A percentile compares a stretch with the other conserved stretches of the same genome.
phyloP scores from a whole-genome alignment of 2,888 invertebrate species.

The Microchrysa polita region DNA sequence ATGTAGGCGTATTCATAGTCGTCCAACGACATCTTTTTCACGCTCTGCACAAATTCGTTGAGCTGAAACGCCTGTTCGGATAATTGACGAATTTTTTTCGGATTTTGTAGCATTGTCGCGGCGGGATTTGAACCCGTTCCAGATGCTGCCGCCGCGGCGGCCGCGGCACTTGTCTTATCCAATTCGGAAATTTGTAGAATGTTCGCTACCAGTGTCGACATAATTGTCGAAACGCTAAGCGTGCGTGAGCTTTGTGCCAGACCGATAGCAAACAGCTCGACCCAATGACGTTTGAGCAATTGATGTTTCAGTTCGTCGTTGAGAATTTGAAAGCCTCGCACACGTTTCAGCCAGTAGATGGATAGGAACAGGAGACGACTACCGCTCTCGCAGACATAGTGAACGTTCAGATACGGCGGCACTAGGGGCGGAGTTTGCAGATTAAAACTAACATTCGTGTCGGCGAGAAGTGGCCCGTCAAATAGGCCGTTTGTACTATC shows the following conservation, averaged over 20 bases:
- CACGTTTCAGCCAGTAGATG: conserved; percentile 88
- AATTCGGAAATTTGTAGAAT: conserved; percentile 62
- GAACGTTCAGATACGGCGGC: conserved; percentile 89
- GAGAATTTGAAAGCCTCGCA: conserved; percentile 83
- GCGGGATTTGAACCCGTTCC: no score
- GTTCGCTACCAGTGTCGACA: conserved; percentile 79
- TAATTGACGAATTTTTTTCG: conserved; percentile 76
- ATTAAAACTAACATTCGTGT: conserved; percentile 77
- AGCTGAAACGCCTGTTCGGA: conserved; percentile 82
- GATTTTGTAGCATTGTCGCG: background rate
- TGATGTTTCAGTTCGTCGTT: conserved; percentile 85
- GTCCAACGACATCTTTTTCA: conserved; percentile 79
- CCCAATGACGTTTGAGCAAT: conserved; percentile 89
- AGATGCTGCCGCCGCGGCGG: background rate
- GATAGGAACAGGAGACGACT: conserved; percentile 89
- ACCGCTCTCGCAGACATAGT: conserved; percentile 95
- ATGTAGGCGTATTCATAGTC: conserved; percentile 90
- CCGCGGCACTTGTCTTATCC: conserved; percentile 69
- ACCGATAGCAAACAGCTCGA: conserved; percentile 90
- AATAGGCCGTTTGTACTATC: conserved; percentile 52
- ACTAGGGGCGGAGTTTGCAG: conserved; percentile 81
- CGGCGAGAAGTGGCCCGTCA: conserved; percentile 74
- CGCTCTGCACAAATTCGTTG: conserved; percentile 81
- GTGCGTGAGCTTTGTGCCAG: conserved; percentile 86
- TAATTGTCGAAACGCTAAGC: conserved; percentile 80